Conservation (phyloP, 2,888 invertebrate genomes). For the Theretra japonica region DNA sequence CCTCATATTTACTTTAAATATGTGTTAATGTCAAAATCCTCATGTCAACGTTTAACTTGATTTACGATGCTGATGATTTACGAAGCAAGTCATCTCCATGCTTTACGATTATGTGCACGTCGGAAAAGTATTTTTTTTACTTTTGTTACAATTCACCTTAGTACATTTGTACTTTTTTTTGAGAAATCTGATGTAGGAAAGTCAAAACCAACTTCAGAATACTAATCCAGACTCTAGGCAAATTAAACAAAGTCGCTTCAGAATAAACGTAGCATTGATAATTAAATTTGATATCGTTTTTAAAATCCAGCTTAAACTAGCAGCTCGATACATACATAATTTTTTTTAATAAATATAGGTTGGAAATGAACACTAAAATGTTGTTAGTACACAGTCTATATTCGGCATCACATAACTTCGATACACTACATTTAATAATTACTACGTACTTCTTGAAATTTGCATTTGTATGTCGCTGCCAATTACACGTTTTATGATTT, state of each 20-base stretch:
- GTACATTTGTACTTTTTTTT: too few species aligned
- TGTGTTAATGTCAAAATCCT: constrained; percentile 65
- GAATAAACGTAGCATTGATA: too few species aligned
- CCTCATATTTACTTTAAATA: constrained; percentile 67
- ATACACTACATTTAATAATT: neutral
- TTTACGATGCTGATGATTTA: constrained; percentile 30
- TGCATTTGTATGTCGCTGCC: neutral
- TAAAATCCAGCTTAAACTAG: too few species aligned
- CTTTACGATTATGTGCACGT: neutral
- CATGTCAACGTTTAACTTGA: constrained; percentile 46
- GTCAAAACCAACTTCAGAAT: too few species aligned
- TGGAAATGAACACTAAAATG: too few species aligned
- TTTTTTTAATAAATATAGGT: too few species aligned
- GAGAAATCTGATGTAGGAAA: too few species aligned
- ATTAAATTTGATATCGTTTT: too few species aligned
- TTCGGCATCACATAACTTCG: neutral
- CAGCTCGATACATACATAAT: too few species aligned
- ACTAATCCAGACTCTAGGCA: too few species aligned
- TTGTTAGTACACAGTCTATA: neutral
- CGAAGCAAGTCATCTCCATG: neutral
- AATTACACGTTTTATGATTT: neutral
- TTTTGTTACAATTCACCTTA: neutral
- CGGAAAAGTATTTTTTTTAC: neutral
- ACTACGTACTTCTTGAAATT: neutral
- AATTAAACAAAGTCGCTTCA: too few species aligned